Evolutionary conservation across 2,797 vertebrate species (phyloP).

Genomic region (Tolypeutes matacus): DNA sequence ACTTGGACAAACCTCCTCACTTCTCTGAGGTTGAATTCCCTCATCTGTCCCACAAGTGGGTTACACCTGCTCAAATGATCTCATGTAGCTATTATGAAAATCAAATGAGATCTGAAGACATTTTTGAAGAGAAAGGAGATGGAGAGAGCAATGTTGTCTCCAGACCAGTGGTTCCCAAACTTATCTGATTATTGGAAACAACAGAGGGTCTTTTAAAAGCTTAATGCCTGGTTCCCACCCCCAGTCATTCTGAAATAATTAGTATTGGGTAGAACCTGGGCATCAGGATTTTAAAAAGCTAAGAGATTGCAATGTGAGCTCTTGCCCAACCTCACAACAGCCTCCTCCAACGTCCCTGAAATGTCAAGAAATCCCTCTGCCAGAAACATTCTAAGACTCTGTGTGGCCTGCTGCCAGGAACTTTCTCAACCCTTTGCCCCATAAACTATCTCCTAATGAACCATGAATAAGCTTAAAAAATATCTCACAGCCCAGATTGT

Average conservation of each 20-base stretch:
- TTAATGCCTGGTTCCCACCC: background rate
- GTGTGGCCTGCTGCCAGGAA: constrained; percentile 7
- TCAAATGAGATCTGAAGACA: background rate
- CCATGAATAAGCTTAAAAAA: constrained; percentile 60
- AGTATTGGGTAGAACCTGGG: background rate
- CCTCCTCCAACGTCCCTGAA: constrained; percentile 9
- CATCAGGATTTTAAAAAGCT: background rate
- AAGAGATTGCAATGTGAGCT: background rate
- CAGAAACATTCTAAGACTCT: background rate
- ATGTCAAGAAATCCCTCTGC: background rate
- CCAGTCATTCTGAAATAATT: background rate
- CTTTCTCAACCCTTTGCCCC: constrained; percentile 10
- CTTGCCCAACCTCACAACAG: background rate
- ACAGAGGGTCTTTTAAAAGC: background rate
- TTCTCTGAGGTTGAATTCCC: background rate
- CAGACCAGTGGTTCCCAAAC: background rate
- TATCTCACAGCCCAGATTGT: background rate
- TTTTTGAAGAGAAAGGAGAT: background rate
- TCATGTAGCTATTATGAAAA: background rate
- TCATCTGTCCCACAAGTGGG: background rate
- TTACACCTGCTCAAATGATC: background rate
- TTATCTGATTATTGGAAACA: background rate
- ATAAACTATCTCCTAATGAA: constrained; percentile 49
- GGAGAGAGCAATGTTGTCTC: background rate
- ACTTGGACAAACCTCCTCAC: background rate